These are phyloP conservation scores for Odontocerum albicorne DNA, from an alignment of 2,888 invertebrate genomes.

Conservation along the genomic window DNA sequence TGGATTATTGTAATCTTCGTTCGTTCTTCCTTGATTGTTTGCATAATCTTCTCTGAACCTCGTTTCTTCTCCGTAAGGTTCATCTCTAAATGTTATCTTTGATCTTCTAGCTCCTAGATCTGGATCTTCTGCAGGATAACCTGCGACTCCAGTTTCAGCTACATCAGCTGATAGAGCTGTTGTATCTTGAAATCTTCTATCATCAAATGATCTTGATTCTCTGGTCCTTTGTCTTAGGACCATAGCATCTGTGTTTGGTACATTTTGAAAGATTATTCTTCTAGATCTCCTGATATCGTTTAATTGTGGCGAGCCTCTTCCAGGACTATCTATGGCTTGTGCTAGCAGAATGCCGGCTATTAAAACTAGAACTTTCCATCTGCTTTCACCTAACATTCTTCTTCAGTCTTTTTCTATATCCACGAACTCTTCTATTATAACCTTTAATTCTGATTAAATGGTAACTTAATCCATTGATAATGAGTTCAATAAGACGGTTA, in stretches of 20 bases:
- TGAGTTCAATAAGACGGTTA: no score
- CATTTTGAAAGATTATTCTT: constrained; percentile 16
- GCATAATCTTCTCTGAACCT: constrained; percentile 46
- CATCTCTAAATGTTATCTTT: constrained; percentile 27
- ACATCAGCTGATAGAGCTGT: constrained; percentile 7
- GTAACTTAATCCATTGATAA: no score
- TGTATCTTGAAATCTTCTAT: constrained; percentile 3
- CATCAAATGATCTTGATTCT: constrained; percentile 18
- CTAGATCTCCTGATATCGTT: constrained; percentile 19
- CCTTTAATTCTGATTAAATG: no score
- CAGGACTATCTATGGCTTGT: constrained; percentile 45
- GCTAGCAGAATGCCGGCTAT: constrained; percentile 47
- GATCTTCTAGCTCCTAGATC: constrained; percentile 27
- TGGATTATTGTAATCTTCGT: constrained; percentile 33
- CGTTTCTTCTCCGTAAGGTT: constrained; percentile 13
- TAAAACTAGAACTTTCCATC: constrained; percentile 55
- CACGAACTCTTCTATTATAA: no score
- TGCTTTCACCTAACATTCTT: constrained; percentile 51
- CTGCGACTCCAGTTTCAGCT: constrained; percentile 9
- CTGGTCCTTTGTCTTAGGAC: constrained; percentile 41
- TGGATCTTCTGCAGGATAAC: constrained; percentile 15
- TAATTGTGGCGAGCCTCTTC: constrained; percentile 35
- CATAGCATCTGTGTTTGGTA: constrained; percentile 45
- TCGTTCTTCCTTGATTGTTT: constrained; percentile 49
- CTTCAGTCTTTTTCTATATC: background rate